Percentiles rank a stretch among this genome's conserved stretches.
These are phyloP conservation scores for Odocoileus hemionus DNA, from an alignment of 2,113 vertebrate genomes.

Conservation along the genomic window DNA sequence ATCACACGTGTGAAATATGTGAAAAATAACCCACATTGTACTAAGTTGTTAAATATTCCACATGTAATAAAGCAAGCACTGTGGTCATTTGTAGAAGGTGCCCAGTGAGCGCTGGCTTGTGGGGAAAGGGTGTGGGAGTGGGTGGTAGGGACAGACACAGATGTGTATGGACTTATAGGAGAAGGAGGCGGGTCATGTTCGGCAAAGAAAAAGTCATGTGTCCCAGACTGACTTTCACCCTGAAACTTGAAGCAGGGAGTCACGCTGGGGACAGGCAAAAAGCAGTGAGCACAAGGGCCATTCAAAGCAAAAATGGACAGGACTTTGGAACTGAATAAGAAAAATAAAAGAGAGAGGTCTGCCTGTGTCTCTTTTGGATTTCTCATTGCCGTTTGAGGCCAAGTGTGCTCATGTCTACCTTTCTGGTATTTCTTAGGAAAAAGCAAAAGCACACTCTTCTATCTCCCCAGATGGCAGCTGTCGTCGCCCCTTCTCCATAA, in stretches of 20 bases:
- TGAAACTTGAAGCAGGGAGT: not conserved
- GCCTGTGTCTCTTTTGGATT: not conserved
- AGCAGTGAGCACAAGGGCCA: not conserved
- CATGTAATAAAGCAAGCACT: not conserved
- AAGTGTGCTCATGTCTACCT: not conserved
- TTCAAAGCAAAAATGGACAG: not conserved
- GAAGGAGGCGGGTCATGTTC: not conserved
- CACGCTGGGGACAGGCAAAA: not conserved
- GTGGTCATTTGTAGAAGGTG: not conserved
- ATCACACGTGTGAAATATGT: not conserved
- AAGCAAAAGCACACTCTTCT: not conserved
- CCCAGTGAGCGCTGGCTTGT: not conserved
- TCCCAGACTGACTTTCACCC: not conserved
- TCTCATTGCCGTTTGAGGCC: not conserved
- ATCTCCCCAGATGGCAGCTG: not conserved
- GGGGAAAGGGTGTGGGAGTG: not conserved
- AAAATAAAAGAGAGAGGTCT: not conserved
- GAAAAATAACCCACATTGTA: not conserved
- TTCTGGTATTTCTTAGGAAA: not conserved
- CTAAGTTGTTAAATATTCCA: not conserved
- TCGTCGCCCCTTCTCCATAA: not conserved
- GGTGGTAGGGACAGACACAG: not conserved
- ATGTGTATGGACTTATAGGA: rapidly evolving
- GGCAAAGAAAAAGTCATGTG: not conserved
- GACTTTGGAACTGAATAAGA: not conserved